Evolutionary conservation across 2,888 invertebrate genomes (phyloP).

Genomic region (Nephrocerus scutellatus): DNA sequence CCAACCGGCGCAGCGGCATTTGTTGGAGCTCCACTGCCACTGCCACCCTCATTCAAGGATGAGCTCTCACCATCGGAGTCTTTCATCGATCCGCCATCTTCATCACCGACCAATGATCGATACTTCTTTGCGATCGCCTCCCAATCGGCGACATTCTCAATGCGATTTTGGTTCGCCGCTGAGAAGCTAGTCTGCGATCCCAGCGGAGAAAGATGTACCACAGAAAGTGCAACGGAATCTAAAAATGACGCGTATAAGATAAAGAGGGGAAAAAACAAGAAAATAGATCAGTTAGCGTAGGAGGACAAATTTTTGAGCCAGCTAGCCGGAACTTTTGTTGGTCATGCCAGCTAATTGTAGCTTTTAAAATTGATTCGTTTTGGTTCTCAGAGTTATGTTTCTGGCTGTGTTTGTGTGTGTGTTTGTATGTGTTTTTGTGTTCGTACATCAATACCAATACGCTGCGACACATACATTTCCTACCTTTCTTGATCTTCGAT

Average conservation of each 20-base stretch:
- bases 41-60: slow-evolving; percentile 36
- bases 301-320: slow-evolving; percentile 34
- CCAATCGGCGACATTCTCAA: slow-evolving; percentile 89
- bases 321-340: slow-evolving; percentile 5
- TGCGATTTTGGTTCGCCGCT: slow-evolving; percentile 62
- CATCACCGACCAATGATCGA: slow-evolving; percentile 65
- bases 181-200: slow-evolving; percentile 80
- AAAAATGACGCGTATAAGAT: slow-evolving; percentile 12
- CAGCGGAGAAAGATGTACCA: slow-evolving; percentile 73
- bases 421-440: background rate
- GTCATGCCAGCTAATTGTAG: slow-evolving; percentile 22
- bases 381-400: slow-evolving; percentile 1
- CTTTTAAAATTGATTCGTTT: slow-evolving; percentile 31
- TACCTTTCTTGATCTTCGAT: slow-evolving; percentile 78
- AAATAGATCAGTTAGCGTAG: slow-evolving; percentile 16
- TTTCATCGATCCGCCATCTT: slow-evolving; percentile 49
- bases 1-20: slow-evolving; percentile 42
- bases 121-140: slow-evolving; percentile 84
- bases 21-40: slow-evolving; percentile 25
- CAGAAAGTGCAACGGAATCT: slow-evolving; percentile 72
- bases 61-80: slow-evolving; percentile 46
- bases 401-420: slow-evolving; percentile 26
- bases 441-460: slow-evolving; percentile 13
- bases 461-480: slow-evolving; percentile 53
- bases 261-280: slow-evolving; percentile 15